A percentile compares a stretch with the other conserved stretches of the same genome.
Evolutionary conservation across 2,888 invertebrate species (phyloP).

Genomic region (Fissipunctia ypsillon): DNA sequence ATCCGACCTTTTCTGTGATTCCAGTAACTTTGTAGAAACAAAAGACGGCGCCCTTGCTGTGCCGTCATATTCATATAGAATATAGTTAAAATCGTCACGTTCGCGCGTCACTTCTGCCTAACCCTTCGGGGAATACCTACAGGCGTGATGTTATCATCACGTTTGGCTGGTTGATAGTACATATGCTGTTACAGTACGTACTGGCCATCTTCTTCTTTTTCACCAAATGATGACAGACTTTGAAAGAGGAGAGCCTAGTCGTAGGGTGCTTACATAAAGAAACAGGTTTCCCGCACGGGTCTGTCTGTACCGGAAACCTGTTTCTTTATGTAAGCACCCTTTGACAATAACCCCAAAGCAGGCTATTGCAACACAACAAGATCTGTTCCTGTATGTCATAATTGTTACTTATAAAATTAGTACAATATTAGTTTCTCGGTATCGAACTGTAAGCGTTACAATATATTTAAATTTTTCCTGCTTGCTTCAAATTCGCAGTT

Average conservation of each 20-base stretch:
- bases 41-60: too few species aligned
- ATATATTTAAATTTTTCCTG: constrained; percentile 16
- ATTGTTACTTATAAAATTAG: background rate
- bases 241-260: too few species aligned
- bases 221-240: background rate
- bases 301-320: too few species aligned
- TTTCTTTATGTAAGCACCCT: too few species aligned
- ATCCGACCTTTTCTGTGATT: too few species aligned
- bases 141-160: background rate
- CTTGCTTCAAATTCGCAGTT: background rate
- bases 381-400: background rate
- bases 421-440: constrained; percentile 22
- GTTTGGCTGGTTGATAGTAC: too few species aligned
- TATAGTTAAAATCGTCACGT: background rate
- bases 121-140: background rate
- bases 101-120: background rate
- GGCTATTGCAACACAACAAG: background rate
- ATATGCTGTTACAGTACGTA: background rate
- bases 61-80: too few species aligned
- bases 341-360: background rate
- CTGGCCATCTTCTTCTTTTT: background rate
- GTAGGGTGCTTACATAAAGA: too few species aligned
- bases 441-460: background rate
- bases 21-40: too few species aligned
- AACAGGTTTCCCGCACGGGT: too few species aligned